A percentile compares a stretch with the other conserved stretches of the same genome.
These are phyloP conservation scores for Dryomyza anilis DNA, from an alignment of 2,888 invertebrate species.

Conservation along the genomic window DNA sequence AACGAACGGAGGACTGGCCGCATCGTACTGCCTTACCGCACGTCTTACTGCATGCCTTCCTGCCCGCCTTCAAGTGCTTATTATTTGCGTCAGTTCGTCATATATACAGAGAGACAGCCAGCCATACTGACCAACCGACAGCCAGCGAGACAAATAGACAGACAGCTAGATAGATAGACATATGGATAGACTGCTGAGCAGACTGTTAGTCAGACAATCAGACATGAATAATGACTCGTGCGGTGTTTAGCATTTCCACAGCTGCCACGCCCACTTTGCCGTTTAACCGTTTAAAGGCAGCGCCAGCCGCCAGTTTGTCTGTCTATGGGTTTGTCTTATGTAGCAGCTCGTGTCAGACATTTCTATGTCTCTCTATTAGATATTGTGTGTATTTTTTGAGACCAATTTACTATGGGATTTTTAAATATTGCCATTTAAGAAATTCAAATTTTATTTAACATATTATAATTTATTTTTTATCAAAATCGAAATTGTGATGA, in stretches of 20 bases:
- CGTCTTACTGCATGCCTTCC: neutral
- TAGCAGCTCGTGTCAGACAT: neutral
- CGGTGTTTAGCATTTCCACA: slow-evolving; percentile 22
- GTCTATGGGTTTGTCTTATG: neutral
- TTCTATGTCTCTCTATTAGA: neutral
- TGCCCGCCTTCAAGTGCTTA: neutral
- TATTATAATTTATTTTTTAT: no score
- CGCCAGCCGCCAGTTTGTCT: neutral
- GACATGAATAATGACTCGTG: slow-evolving; percentile 23
- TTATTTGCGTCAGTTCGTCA: neutral
- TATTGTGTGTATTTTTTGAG: no score
- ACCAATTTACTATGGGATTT: no score
- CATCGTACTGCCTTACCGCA: neutral
- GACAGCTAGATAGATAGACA: neutral
- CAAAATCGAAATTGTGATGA: no score
- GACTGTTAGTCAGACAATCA: slow-evolving; percentile 16
- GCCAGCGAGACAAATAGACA: neutral
- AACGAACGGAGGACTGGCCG: neutral
- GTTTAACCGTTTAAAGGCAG: slow-evolving; percentile 7
- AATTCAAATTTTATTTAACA: no score
- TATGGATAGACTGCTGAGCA: neutral
- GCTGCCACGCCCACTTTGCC: slow-evolving; percentile 13
- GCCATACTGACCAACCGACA: slow-evolving; percentile 3
- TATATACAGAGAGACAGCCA: neutral
- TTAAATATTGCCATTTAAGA: no score